Evolutionary conservation across 2,888 invertebrate genomes (phyloP), one percentile per base, ranked within the genome.

Genomic region (Agrypnus murinus): DNA sequence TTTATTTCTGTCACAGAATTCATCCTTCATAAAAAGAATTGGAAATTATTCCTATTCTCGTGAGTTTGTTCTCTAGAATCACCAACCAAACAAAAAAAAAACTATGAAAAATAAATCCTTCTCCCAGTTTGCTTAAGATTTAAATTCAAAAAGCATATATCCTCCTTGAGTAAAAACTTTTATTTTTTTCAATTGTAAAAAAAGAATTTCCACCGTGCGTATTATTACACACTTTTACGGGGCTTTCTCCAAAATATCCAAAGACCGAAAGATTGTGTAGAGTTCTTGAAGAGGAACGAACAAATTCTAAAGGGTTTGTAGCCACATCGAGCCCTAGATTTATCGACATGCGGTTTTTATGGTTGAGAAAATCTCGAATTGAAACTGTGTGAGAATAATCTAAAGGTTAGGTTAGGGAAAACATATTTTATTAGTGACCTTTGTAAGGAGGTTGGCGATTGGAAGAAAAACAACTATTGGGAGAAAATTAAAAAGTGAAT

Each of bases 281-380:
- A 50, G 50, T 50, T 50, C 50, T 50, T 50, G 50, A 31, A 31
- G 50, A 50, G 50, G 50, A 50, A 14, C 17, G 19, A 46, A 46
- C 17, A 31, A 31, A 31, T 50, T 31, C 31, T 50, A 50, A 25
- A 17, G 46, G 50, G 50, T 50, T 10, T 12, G 50, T 50, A 50
- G 50, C 50, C 32, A 50, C 31, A 5, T n/a, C 50, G 50, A 32
- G 25, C 50, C 50, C 50, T 50, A 50, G 50, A 50, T 50, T 50
- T 50, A 50, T 50, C 50, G 50, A 50, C 50, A 50, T 31, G 50
- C 50, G 50, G 50, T 50, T 50, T 50, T 50, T 50, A 50, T 50
- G 2, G 43, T 31, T 10, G 17, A 10, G 10, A 46, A 15, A 10
- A 19, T 46, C 50, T 12, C 19, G 25, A 31, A 50, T 7, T 31